Evolutionary conservation across 2,888 invertebrate genomes (phyloP), one percentile per base, ranked within the genome.

Genomic region (Folsomia manolachei): DNA sequence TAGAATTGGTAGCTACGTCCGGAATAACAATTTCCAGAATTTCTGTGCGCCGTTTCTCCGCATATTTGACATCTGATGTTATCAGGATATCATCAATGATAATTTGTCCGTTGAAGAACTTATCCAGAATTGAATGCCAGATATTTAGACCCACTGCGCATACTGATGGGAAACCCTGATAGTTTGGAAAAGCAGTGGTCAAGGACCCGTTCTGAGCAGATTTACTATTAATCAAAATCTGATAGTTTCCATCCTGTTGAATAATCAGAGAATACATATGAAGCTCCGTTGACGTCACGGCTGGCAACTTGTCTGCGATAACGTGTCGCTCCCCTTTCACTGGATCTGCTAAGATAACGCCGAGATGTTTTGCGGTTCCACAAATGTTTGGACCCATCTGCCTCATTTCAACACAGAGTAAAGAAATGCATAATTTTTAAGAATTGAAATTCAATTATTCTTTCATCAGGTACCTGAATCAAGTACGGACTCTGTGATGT

Each of bases 51-150:
- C 62, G 27, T 27, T 51, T 64, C 23, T 72, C 69, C 0, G 71
- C 75, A 69, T 69, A 72, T 1, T 23, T 61, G 1, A 66, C 11
- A 63, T 75, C 72, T 26, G 72, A 70, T 14, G 71, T 64, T 0
- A 75, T 39, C 23, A 75, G 65, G 19, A 75, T 52, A 51, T 75
- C 75, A 61, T 75, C 75, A 7, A 75, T 52, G 26, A 75, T 71
- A 2, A 72, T 72, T 39, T 75, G 75, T 14, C 75, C 75, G 65
- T 72, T 72, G 25, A 75, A 75, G 39, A 71, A 75, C 26, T 75
- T 75, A 26, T 75, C 75, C 21, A 75, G 25, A 21, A 75, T 70
- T 21, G 68, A 68, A 26, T 75, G 75, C 75, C 75, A 75, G 9
- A 72, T 71, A 2, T 26, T 24, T 1, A 75, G 25, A 1, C 75